phyloP scores from a whole-genome alignment of 2,797 vertebrate genomes.

The Sardinella longiceps region DNA sequence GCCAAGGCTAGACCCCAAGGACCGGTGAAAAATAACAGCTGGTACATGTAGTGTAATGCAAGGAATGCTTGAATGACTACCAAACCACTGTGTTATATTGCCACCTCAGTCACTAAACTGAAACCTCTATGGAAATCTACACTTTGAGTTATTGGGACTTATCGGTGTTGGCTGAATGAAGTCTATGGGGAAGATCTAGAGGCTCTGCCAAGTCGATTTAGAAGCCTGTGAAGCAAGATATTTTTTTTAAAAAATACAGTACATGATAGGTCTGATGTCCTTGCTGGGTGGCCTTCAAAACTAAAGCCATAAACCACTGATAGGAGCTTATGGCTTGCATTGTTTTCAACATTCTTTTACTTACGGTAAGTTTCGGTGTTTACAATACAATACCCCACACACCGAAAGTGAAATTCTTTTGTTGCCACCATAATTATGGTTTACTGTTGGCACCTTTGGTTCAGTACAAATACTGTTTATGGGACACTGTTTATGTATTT shows the following conservation, averaged over 20 bases:
- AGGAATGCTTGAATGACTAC: not conserved
- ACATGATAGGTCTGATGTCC: not conserved
- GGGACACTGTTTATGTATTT: too few species aligned
- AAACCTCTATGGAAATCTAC: not conserved
- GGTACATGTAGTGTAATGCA: not conserved
- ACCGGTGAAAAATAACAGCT: not conserved
- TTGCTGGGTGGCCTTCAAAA: not conserved
- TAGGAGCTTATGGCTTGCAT: too few species aligned
- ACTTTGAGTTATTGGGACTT: not conserved
- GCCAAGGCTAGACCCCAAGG: conserved; percentile 1
- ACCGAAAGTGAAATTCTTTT: too few species aligned
- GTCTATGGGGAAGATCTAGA: not conserved
- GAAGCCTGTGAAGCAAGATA: not conserved
- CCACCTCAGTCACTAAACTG: not conserved
- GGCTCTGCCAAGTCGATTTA: not conserved
- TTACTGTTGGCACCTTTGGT: too few species aligned
- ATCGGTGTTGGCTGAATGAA: not conserved
- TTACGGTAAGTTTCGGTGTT: too few species aligned
- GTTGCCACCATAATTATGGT: too few species aligned
- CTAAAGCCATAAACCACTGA: not conserved
- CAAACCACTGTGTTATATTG: not conserved
- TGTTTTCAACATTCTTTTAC: too few species aligned
- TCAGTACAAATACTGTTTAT: too few species aligned
- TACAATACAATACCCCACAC: too few species aligned
- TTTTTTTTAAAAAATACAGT: not conserved